phyloP scores from a whole-genome alignment of 2,797 vertebrate species.

The Acomys russatus region DNA sequence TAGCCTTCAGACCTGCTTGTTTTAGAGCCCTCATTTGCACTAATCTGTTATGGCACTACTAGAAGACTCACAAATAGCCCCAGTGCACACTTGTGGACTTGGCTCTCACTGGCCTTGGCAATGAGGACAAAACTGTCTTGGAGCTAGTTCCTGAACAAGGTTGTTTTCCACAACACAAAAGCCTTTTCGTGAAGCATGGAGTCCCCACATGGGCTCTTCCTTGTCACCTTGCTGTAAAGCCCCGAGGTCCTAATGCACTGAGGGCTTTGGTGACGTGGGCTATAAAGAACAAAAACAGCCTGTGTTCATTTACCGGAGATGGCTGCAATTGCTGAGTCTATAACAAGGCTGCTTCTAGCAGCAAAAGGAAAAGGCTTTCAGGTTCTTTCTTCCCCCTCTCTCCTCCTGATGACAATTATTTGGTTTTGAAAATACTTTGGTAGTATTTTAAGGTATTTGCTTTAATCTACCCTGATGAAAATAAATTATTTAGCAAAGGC shows the following conservation, averaged over 20 bases:
- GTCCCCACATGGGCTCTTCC: background rate
- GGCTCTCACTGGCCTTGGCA: background rate
- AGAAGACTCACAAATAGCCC: rapidly evolving
- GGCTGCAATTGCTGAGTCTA: background rate
- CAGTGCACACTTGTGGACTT: rapidly evolving
- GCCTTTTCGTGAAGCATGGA: background rate
- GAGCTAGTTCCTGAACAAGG: rapidly evolving
- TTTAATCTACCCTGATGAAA: conserved; percentile 58
- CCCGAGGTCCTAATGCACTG: background rate
- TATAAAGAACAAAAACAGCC: conserved; percentile 9
- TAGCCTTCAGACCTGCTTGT: background rate
- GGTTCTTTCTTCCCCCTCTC: background rate
- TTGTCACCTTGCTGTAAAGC: background rate
- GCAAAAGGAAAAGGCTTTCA: background rate
- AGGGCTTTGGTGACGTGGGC: background rate
- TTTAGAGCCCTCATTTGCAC: background rate
- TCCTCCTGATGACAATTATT: conserved; percentile 1
- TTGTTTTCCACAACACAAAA: background rate
- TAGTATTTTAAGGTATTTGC: conserved; percentile 47
- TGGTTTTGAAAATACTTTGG: conserved; percentile 36
- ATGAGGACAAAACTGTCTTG: rapidly evolving
- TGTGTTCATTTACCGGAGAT: background rate
- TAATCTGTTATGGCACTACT: background rate
- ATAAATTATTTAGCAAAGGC: conserved; percentile 63
- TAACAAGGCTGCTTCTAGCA: conserved; percentile 17